These are phyloP conservation scores for Synanthedon myopaeformis DNA, from an alignment of 2,888 invertebrate genomes.

Conservation along the genomic window DNA sequence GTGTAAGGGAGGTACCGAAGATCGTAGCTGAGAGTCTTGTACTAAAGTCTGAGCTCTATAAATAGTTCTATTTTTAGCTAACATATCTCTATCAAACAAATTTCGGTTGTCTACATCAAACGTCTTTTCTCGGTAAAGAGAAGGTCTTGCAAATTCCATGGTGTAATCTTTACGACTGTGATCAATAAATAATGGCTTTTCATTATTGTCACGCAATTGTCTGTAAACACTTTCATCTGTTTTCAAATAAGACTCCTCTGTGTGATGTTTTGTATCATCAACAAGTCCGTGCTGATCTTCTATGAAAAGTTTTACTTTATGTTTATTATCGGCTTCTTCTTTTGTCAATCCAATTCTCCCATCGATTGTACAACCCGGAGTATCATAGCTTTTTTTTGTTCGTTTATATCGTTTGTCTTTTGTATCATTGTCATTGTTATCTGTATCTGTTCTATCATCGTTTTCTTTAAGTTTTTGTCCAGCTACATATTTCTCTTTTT, in stretches of 20 bases:
- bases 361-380: background rate
- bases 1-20: conserved; percentile 23
- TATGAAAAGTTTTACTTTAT: no score
- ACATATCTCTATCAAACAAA: conserved; percentile 10
- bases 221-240: no score
- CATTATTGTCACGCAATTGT: conserved; percentile 12
- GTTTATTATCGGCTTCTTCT: background rate
- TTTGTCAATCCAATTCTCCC: background rate
- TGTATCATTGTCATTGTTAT: background rate
- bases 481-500: conserved; percentile 8
- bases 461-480: conserved; percentile 1
- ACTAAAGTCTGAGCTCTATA: conserved; percentile 36
- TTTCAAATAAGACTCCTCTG: no score
- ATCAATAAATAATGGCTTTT: conserved; percentile 28
- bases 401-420: no score
- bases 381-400: conserved; percentile 3
- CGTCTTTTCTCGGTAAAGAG: conserved; percentile 31
- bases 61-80: conserved; percentile 22
- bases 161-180: conserved; percentile 36
- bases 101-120: conserved; percentile 17
- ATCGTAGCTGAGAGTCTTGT: conserved; percentile 31
- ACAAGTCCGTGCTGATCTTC: no score
- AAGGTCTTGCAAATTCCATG: conserved; percentile 35
- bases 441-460: background rate
- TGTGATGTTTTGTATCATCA: no score